These are phyloP conservation scores for Drosophila miranda DNA, from an alignment of 1,140 invertebrate species.

Conservation along the genomic window DNA sequence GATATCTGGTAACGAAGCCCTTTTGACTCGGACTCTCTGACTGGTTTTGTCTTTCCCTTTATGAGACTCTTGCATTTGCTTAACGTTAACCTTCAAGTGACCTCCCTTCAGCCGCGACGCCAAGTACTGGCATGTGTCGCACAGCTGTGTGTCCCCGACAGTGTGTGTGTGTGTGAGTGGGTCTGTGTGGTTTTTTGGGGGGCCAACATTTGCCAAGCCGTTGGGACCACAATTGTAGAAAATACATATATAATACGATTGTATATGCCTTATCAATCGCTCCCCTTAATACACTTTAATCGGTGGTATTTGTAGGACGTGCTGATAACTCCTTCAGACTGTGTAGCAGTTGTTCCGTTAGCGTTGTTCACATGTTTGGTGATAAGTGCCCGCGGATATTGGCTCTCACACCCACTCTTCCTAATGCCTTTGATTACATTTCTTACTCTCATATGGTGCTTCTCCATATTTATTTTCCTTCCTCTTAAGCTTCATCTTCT, in stretches of 20 bases:
- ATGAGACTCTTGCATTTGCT: slow-evolving; percentile 32
- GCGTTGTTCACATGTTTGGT: slow-evolving; percentile 13
- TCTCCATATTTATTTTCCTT: slow-evolving; percentile 4
- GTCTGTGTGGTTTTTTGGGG: slow-evolving; percentile 17
- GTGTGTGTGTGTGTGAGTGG: slow-evolving; percentile 16
- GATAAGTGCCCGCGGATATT: slow-evolving; percentile 21
- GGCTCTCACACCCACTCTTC: neutral
- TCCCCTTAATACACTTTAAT: no score
- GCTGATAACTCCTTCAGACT: no score
- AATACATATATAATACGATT: neutral
- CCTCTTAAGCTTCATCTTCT: slow-evolving; percentile 1
- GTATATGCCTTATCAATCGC: slow-evolving; percentile 10
- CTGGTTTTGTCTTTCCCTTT: slow-evolving; percentile 47
- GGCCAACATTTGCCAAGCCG: slow-evolving; percentile 23
- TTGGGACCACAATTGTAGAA: slow-evolving; percentile 6
- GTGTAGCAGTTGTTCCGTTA: neutral
- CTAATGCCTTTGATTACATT: no score
- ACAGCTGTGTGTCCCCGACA: slow-evolving; percentile 1
- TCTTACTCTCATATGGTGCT: neutral
- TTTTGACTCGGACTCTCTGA: slow-evolving; percentile 34
- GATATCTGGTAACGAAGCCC: slow-evolving; percentile 14
- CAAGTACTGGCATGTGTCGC: slow-evolving; percentile 35
- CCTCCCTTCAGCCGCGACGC: slow-evolving; percentile 42
- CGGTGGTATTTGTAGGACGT: no score
- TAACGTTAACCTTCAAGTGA: slow-evolving; percentile 76